Percentiles rank a stretch among this genome's conserved stretches.
These are phyloP conservation scores for Morelia viridis DNA, from an alignment of 2,797 vertebrate genomes.

Conservation along the genomic window DNA sequence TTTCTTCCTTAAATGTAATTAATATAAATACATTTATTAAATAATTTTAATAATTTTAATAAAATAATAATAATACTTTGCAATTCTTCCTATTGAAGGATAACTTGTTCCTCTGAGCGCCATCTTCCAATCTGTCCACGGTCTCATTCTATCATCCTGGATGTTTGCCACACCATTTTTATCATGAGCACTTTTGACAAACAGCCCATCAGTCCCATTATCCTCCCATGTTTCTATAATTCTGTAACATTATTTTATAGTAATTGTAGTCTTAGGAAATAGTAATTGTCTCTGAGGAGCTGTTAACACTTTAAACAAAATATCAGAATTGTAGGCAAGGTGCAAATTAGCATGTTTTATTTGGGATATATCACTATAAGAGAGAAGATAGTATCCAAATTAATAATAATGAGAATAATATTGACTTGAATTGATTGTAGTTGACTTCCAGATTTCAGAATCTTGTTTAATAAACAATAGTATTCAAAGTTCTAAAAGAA, in stretches of 20 bases:
- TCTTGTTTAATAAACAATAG: no score
- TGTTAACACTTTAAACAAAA: neutral
- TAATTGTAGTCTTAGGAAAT: neutral
- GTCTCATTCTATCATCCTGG: neutral
- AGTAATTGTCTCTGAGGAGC: neutral
- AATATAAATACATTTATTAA: neutral
- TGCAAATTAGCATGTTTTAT: neutral
- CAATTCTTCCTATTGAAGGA: neutral
- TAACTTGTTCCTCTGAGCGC: no score
- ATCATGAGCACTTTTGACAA: neutral
- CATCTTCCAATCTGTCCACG: no score
- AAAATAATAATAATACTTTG: neutral
- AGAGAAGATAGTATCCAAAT: neutral
- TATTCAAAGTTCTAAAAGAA: no score
- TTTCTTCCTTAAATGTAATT: neutral
- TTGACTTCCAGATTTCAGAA: neutral
- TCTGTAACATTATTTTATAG: no score
- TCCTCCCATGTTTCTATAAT: neutral
- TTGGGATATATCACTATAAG: neutral
- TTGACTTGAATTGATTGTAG: neutral
- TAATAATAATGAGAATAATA: neutral
- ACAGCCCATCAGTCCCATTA: neutral
- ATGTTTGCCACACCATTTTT: neutral
- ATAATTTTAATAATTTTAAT: neutral
- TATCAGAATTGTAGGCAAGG: neutral